phyloP scores from a whole-genome alignment of 2,797 vertebrate genomes.

The Lagocephalus sceleratus region DNA sequence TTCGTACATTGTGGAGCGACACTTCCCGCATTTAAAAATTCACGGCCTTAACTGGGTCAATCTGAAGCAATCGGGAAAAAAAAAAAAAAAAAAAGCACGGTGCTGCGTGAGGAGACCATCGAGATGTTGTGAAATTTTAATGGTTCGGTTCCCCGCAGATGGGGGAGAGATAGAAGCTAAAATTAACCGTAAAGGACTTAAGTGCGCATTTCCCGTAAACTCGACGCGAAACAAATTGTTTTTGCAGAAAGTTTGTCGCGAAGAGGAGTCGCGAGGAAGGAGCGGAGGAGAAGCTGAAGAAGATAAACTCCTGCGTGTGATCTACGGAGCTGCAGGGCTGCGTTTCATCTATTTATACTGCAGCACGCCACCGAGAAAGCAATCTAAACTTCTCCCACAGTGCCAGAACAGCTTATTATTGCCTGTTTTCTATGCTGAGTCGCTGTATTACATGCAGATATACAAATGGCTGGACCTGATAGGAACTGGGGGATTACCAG shows the following conservation, averaged over 20 bases:
- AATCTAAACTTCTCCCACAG: conserved; percentile 16
- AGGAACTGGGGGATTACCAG: conserved; percentile 28
- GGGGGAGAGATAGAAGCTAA: background rate
- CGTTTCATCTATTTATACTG: conserved; percentile 19
- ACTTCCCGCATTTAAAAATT: conserved; percentile 30
- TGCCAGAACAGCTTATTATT: conserved; percentile 29
- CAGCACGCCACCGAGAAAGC: conserved; percentile 4
- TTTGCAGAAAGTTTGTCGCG: background rate
- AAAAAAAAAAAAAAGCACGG: background rate
- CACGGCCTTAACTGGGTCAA: conserved; percentile 45
- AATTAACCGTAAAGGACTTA: too few relatives aligned
- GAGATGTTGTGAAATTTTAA: conserved; percentile 32
- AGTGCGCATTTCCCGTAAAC: too few relatives aligned
- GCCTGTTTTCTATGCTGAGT: conserved; percentile 10
- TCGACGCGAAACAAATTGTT: background rate
- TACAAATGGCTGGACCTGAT: conserved; percentile 20
- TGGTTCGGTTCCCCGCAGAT: conserved; percentile 8
- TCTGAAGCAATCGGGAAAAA: conserved; percentile 40
- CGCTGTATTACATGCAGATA: conserved; percentile 13
- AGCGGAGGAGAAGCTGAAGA: conserved; percentile 4
- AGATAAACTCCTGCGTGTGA: conserved; percentile 14
- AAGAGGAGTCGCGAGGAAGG: conserved; percentile 5
- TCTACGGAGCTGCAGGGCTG: conserved; percentile 21
- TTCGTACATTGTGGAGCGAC: conserved; percentile 24
- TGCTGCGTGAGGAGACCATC: conserved; percentile 8